A percentile compares a stretch with the other conserved stretches of the same genome.
Evolutionary conservation across 2,888 invertebrate genomes (phyloP).

Genomic region (Mimas tiliae): DNA sequence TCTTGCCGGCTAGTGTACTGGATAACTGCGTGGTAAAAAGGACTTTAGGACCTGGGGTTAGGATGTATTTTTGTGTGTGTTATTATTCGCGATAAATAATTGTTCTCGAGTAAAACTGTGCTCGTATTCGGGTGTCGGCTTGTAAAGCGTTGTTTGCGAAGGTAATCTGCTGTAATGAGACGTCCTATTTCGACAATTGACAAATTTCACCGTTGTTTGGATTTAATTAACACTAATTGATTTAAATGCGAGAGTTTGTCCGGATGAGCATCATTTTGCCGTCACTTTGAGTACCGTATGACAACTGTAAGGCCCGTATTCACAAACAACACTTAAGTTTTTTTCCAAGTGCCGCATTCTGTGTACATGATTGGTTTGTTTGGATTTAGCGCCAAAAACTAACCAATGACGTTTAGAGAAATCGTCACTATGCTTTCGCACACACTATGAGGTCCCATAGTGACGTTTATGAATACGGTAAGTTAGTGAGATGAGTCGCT

Average conservation of each 20-base stretch:
- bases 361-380: no score
- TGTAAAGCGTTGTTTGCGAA: slow-evolving; percentile 68
- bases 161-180: slow-evolving; percentile 74
- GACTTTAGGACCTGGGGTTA: slow-evolving; percentile 48
- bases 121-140: slow-evolving; percentile 60
- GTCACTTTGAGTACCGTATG: no score
- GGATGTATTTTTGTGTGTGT: slow-evolving; percentile 53
- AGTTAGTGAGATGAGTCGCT: no score
- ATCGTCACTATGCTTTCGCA: no score
- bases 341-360: no score
- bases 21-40: slow-evolving; percentile 45
- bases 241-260: slow-evolving; percentile 16
- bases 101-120: slow-evolving; percentile 82
- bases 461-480: no score
- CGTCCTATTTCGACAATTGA: slow-evolving; percentile 38
- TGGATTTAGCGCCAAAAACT: no score
- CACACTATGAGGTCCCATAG: no score
- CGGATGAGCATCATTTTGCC: background rate
- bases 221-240: slow-evolving; percentile 24
- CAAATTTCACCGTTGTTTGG: slow-evolving; percentile 33
- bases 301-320: no score
- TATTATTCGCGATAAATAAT: slow-evolving; percentile 81
- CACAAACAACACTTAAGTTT: background rate
- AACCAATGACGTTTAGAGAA: no score
- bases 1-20: slow-evolving; percentile 64